Percentiles rank a stretch among this genome's conserved stretches.
These are phyloP conservation scores for Pollenia angustigena DNA, from an alignment of 2,888 invertebrate genomes.

Conservation along the genomic window DNA sequence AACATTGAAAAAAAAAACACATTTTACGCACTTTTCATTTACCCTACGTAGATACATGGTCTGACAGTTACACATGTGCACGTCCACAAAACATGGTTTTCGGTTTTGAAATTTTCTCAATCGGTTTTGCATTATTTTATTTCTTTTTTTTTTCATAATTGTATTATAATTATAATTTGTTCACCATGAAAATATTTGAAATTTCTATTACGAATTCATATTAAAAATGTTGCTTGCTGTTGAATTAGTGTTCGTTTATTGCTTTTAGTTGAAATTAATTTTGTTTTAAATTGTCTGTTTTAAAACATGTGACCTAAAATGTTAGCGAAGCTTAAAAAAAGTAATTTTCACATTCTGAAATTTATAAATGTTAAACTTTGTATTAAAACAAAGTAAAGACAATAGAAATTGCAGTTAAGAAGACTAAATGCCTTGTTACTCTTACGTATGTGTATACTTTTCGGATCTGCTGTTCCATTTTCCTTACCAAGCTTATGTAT, in stretches of 20 bases:
- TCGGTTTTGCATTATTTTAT: not conserved
- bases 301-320: conserved; percentile 73
- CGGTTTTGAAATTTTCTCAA: conserved; percentile 32
- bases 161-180: conserved; percentile 30
- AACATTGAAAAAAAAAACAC: not conserved
- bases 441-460: too few species aligned
- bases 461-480: too few species aligned
- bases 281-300: conserved; percentile 36
- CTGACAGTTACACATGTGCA: conserved; percentile 53
- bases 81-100: conserved; percentile 9
- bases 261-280: conserved; percentile 6
- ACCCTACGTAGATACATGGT: not conserved
- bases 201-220: conserved; percentile 35
- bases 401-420: too few species aligned
- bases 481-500: too few species aligned
- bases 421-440: too few species aligned
- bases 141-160: conserved; percentile 17
- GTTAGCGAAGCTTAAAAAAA: conserved; percentile 74
- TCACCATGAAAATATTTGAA: not conserved
- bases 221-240: conserved; percentile 7
- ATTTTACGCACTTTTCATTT: conserved; percentile 43
- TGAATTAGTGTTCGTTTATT: not conserved
- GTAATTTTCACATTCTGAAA: conserved; percentile 68
- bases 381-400: not conserved
- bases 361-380: not conserved